Base-by-base conservation (phyloP, 2,888 invertebrate genomes). In the Urechis unicinctus region DNA sequence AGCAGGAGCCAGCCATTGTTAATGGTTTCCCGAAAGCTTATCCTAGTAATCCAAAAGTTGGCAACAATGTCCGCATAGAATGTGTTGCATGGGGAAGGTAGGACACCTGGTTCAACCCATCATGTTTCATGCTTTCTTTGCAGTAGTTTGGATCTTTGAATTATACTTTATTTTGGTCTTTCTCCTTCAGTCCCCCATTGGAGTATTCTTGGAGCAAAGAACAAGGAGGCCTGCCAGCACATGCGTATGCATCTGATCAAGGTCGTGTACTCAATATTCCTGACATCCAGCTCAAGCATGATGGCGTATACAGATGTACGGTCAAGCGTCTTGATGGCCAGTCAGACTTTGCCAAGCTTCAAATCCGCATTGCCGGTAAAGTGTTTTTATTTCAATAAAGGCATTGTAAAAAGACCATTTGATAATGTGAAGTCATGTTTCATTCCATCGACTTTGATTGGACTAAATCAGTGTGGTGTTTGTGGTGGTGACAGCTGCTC, bases 11-110 rank as follows among this genome's bases (percentile, higher is more conserved):
- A 43, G 88, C 91, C 71, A 94, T 96, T 71, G 71, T 94, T 0
- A 92, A 91, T 73, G 91, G 90, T 69, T 97, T 97, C 68, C 96
- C 96, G 0, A 94, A 93, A 81, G 86, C 89, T 0, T 96, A 93
- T 72, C 96, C 96, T 0, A 91, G 91, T 75, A 91, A 92, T 25
- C 93, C 95, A 0, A 81, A 88, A 59, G 91, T 90, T 24, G 94
- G 93, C 0, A 86, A 90, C 70, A 88, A 92, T 78, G 90, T 95
- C 21, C 83, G 91, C 58, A 79, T 97, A 52, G 96, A 97, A 81
- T 97, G 96, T 80, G 85, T 96, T 64, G 92, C 93, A 2, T 94
- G 92, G 82, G 96, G 95, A 77, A 94, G 94, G 85, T 86, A 79
- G 83, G 85, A 80, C n/a, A n/a, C n/a, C n/a, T n/a, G n/a, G n/a